A percentile compares a stretch with the other conserved stretches of the same genome.
Evolutionary conservation across 2,888 invertebrate species (phyloP).

Genomic region (Plebejus melissa): DNA sequence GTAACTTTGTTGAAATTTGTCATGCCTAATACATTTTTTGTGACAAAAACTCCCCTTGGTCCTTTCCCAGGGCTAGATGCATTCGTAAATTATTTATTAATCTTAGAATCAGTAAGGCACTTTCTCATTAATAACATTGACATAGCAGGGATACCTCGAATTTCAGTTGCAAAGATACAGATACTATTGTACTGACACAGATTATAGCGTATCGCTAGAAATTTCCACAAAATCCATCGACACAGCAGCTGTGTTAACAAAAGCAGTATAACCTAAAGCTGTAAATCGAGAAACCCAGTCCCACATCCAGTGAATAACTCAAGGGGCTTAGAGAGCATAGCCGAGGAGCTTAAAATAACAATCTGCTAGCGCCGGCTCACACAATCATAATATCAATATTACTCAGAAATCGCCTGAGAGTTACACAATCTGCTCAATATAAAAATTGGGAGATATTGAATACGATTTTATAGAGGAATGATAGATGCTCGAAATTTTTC

Average conservation of each 20-base stretch:
- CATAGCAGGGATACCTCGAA: too few species aligned
- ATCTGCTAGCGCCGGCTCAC: constrained; percentile 8
- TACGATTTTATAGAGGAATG: not conserved
- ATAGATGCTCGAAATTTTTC: too few species aligned
- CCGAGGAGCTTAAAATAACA: constrained; percentile 23
- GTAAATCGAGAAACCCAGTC: constrained; percentile 5
- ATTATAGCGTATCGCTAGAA: not conserved
- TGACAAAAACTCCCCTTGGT: too few species aligned
- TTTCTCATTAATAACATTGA: too few species aligned
- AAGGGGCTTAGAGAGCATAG: constrained; percentile 22
- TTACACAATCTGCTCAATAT: not conserved
- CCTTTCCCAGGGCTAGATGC: too few species aligned
- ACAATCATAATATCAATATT: constrained; percentile 17
- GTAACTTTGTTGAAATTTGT: not conserved
- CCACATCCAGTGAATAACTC: constrained; percentile 9
- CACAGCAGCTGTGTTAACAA: not conserved
- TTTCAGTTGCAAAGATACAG: not conserved
- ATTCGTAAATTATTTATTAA: too few species aligned
- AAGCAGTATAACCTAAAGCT: not conserved
- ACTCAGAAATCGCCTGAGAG: not conserved
- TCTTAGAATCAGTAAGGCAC: too few species aligned
- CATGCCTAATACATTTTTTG: too few species aligned
- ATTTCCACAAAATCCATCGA: not conserved
- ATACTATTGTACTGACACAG: too few species aligned
- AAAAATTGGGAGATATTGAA: not conserved